Evolutionary conservation across 2,113 vertebrate species (phyloP).

Genomic region (Pomatostomus ruficeps): DNA sequence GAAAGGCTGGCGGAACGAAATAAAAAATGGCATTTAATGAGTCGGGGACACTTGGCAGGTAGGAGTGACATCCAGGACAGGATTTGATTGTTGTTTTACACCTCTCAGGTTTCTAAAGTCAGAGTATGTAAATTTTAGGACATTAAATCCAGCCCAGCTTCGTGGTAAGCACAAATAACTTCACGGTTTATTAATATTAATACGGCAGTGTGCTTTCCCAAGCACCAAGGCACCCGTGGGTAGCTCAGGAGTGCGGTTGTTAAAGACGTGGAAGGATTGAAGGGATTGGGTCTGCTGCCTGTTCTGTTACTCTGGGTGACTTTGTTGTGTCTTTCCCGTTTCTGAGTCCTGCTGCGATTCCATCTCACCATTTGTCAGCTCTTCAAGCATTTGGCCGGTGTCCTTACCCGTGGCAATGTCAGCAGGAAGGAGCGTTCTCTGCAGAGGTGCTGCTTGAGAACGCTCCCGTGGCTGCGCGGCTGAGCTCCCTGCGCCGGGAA

Average conservation of each 20-base stretch:
- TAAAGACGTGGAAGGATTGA: not conserved
- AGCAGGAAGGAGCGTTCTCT: not conserved
- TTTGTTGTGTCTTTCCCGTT: not conserved
- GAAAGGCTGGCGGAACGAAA: not conserved
- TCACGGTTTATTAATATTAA: not conserved
- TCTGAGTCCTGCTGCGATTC: not conserved
- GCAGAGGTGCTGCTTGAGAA: not conserved
- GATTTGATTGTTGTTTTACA: not conserved
- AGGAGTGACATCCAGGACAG: not conserved
- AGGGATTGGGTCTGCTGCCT: not conserved
- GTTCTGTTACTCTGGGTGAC: not conserved
- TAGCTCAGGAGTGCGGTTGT: not conserved
- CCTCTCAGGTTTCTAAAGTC: not conserved
- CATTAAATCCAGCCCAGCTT: not conserved
- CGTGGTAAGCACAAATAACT: not conserved
- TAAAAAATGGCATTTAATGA: not conserved
- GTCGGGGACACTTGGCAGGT: not conserved
- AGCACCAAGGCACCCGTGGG: not conserved
- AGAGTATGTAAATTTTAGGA: not conserved
- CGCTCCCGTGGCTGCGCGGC: not conserved
- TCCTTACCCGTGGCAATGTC: conserved; percentile 8
- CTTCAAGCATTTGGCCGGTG: not conserved
- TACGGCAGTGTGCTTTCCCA: not conserved
- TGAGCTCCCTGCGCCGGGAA: not conserved
- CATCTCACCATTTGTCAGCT: not conserved